Evolutionary conservation across 92 coral and sea anemone genomes (phyloP).

Genomic region (Epizoanthus scotinus): DNA sequence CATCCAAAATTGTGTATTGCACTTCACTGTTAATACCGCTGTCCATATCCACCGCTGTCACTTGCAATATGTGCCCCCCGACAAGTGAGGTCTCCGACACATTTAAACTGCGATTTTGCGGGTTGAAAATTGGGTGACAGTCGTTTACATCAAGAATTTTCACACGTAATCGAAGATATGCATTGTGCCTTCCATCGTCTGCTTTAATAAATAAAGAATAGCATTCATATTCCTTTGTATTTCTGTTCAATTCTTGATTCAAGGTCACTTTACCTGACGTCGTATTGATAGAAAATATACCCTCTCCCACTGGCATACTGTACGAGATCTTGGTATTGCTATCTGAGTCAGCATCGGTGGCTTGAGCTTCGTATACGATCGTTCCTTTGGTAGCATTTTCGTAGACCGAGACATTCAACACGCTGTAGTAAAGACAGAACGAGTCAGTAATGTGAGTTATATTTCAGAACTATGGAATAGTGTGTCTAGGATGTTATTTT

Average conservation of each 20-base stretch:
- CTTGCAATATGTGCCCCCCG: slow-evolving; percentile 8
- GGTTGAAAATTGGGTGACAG: slow-evolving; percentile 26
- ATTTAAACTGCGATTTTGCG: slow-evolving; percentile 20
- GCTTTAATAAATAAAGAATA: slow-evolving; percentile 36
- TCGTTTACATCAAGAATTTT: slow-evolving; percentile 40
- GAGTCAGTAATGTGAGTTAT: too few relatives aligned
- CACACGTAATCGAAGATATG: slow-evolving; percentile 3
- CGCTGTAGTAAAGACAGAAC: neutral
- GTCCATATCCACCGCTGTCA: slow-evolving; percentile 37
- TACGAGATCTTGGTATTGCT: slow-evolving; percentile 38
- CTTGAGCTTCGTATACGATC: slow-evolving; percentile 41
- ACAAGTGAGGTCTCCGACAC: slow-evolving; percentile 16
- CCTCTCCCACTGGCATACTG: slow-evolving; percentile 32
- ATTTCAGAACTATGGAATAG: too few relatives aligned
- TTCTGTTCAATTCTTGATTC: slow-evolving; percentile 12
- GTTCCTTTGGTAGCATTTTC: slow-evolving; percentile 46
- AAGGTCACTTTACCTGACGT: slow-evolving; percentile 36
- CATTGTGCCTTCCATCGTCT: slow-evolving; percentile 39
- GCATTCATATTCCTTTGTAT: neutral
- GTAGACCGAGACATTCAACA: slow-evolving; percentile 6
- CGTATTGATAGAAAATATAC: slow-evolving; percentile 13
- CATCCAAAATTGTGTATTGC: slow-evolving; percentile 16
- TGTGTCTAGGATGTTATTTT: too few relatives aligned
- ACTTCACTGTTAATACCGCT: slow-evolving; percentile 2
- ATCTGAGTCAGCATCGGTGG: slow-evolving; percentile 45